These are phyloP conservation scores for Megaleporinus macrocephalus DNA, from an alignment of 2,113 vertebrate genomes.

Conservation along the genomic window DNA sequence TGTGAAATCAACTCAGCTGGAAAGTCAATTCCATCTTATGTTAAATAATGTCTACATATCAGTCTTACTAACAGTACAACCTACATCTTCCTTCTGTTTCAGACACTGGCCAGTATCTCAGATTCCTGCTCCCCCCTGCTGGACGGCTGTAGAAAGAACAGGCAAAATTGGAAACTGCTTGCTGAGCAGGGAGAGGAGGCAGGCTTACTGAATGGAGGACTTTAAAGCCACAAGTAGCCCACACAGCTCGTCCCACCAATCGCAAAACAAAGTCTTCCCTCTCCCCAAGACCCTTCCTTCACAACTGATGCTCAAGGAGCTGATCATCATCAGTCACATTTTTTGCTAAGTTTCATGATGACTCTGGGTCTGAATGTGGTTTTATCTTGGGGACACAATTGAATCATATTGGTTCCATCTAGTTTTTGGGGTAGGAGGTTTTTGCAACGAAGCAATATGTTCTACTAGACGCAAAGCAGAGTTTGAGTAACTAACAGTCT, in stretches of 20 bases:
- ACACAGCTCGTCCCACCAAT: constrained; percentile 32
- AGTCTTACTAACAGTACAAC: background rate
- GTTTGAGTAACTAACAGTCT: background rate
- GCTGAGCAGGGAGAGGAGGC: constrained; percentile 88
- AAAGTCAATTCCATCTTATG: no score
- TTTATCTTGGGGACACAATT: background rate
- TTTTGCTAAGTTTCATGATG: constrained; percentile 4
- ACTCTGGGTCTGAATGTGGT: background rate
- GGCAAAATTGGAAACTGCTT: constrained; percentile 90
- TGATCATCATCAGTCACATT: background rate
- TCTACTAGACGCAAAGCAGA: background rate
- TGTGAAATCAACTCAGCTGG: no score
- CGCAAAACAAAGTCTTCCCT: constrained; percentile 30
- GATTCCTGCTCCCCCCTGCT: constrained; percentile 89
- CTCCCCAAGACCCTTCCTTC: background rate
- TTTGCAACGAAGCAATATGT: constrained; percentile 28
- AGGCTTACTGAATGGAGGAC: constrained; percentile 79
- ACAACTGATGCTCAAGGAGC: background rate
- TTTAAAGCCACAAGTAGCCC: constrained; percentile 61
- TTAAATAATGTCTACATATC: no score
- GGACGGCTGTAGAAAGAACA: constrained; percentile 92
- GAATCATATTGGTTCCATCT: constrained; percentile 39
- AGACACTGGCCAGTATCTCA: constrained; percentile 88
- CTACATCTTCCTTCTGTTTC: constrained; percentile 43
- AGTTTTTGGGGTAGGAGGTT: background rate